Percentiles rank a stretch among this genome's conserved stretches.
Evolutionary conservation across 2,113 vertebrate species (phyloP).

Genomic region (Crotophaga sulcirostris): DNA sequence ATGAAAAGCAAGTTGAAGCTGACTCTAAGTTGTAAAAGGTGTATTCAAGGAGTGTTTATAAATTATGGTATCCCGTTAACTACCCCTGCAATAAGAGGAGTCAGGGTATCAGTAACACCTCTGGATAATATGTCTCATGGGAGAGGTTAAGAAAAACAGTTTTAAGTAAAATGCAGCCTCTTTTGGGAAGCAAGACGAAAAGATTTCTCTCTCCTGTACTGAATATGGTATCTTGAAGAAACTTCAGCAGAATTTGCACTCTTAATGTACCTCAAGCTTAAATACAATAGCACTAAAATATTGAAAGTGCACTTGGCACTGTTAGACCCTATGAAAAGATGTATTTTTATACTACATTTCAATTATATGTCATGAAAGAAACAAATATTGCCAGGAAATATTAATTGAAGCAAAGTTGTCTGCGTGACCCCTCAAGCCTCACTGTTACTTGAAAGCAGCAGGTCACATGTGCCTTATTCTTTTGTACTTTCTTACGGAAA

Average conservation of each 20-base stretch:
- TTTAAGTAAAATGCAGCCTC: background rate
- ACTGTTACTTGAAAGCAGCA: slow-evolving; percentile 50
- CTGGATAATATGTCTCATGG: background rate
- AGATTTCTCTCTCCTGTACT: background rate
- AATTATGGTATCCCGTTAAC: background rate
- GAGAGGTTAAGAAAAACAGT: background rate
- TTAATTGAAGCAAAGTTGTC: background rate
- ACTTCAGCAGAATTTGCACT: slow-evolving; percentile 58
- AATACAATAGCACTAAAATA: background rate
- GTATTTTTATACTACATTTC: slow-evolving; percentile 62
- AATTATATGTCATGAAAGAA: slow-evolving; percentile 32
- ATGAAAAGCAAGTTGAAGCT: background rate
- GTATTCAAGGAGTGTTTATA: background rate
- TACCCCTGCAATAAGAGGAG: background rate
- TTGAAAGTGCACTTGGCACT: slow-evolving; percentile 22
- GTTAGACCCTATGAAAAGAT: slow-evolving; percentile 3
- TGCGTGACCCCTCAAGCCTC: background rate
- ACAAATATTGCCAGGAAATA: background rate
- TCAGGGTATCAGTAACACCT: background rate
- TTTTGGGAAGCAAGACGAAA: background rate
- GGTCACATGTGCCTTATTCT: background rate
- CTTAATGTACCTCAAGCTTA: slow-evolving; percentile 28
- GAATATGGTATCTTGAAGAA: background rate
- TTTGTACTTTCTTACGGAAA: background rate
- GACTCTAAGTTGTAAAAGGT: slow-evolving; percentile 71